These are phyloP conservation scores for Cheilosia pagana DNA, from an alignment of 2,888 invertebrate species.

Conservation along the genomic window DNA sequence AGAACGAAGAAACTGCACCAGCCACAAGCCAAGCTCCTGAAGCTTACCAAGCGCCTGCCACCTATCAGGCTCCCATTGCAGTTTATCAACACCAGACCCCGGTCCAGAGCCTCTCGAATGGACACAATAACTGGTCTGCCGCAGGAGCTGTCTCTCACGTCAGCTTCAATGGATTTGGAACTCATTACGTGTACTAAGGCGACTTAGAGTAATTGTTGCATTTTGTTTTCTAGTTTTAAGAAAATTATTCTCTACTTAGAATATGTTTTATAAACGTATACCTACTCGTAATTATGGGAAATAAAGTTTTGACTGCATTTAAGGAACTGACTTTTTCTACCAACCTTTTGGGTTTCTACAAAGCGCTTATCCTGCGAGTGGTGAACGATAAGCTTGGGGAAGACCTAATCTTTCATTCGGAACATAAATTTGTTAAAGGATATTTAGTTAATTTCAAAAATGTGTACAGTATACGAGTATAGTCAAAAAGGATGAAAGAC, in stretches of 20 bases:
- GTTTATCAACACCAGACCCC: slow-evolving; percentile 28
- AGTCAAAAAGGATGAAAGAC: too few relatives aligned
- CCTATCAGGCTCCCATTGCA: slow-evolving; percentile 29
- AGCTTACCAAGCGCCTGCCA: slow-evolving; percentile 16
- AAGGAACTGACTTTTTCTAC: too few relatives aligned
- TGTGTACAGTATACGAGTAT: too few relatives aligned
- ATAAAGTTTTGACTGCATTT: slow-evolving; percentile 10
- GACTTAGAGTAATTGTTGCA: not conserved
- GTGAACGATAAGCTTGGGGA: too few relatives aligned
- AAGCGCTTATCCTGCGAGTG: too few relatives aligned
- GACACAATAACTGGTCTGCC: slow-evolving; percentile 82
- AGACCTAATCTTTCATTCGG: too few relatives aligned
- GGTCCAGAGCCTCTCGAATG: slow-evolving; percentile 30
- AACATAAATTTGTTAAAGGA: too few relatives aligned
- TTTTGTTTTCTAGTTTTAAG: slow-evolving; percentile 50
- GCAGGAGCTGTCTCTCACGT: slow-evolving; percentile 87
- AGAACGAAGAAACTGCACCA: slow-evolving; percentile 5
- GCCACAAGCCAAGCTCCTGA: not conserved
- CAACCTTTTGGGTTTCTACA: too few relatives aligned
- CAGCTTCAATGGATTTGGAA: slow-evolving; percentile 87
- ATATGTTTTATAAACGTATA: not conserved
- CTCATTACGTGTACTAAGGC: slow-evolving; percentile 87
- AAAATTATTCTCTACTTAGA: slow-evolving; percentile 1
- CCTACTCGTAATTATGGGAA: not conserved
- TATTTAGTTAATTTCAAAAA: too few relatives aligned